Evolutionary conservation across 2,888 invertebrate species (phyloP).

Genomic region (Cremastinae sp.): DNA sequence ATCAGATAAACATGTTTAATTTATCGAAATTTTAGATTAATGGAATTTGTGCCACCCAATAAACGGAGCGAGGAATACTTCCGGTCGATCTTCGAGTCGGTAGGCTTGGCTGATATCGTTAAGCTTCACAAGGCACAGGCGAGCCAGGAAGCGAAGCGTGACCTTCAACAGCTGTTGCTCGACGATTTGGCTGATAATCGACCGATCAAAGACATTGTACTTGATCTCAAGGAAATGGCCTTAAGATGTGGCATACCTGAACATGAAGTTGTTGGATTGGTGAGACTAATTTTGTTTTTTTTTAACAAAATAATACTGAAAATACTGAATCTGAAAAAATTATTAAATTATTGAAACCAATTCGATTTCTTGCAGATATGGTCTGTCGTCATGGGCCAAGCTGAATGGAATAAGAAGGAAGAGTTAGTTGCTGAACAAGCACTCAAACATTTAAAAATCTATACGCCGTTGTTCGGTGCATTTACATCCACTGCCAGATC

Average conservation of each 20-base stretch:
- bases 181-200: conserved; percentile 94
- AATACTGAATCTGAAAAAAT: neutral
- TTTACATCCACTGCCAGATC: conserved; percentile 93
- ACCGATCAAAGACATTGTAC: conserved; percentile 91
- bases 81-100: conserved; percentile 89
- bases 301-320: neutral
- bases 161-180: conserved; percentile 87
- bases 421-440: conserved; percentile 98
- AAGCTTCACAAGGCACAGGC: conserved; percentile 91
- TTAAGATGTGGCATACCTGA: conserved; percentile 91
- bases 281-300: conserved; percentile 79
- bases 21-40: no score
- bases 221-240: conserved; percentile 93
- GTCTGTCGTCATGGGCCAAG: conserved; percentile 96
- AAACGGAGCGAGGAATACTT: conserved; percentile 95
- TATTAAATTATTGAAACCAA: conserved; percentile 3
- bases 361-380: conserved; percentile 85
- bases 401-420: conserved; percentile 99
- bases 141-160: conserved; percentile 91
- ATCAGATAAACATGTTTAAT: no score
- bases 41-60: conserved; percentile 97
- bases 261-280: conserved; percentile 93
- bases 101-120: conserved; percentile 90
- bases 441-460: conserved; percentile 92
- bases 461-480: conserved; percentile 92